Conservation (phyloP, 2,113 vertebrate genomes). For the Abramis brama region DNA sequence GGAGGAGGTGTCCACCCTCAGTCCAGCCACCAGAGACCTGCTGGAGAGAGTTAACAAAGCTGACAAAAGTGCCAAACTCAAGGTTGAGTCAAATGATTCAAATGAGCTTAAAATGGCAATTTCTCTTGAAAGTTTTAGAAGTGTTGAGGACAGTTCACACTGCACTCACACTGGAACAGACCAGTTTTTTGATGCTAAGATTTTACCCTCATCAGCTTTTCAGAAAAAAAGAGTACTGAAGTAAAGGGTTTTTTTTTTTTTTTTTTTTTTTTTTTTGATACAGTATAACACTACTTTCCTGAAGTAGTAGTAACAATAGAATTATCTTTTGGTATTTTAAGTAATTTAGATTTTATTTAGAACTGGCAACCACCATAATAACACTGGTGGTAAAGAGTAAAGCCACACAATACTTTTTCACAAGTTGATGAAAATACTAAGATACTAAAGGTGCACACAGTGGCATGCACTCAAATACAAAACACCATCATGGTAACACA, state of each 20-base stretch:
- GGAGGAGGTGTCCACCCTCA: slow-evolving; percentile 69
- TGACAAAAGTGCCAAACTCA: slow-evolving; percentile 84
- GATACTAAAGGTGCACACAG: too few species aligned
- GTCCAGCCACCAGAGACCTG: slow-evolving; percentile 80
- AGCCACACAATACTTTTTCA: too few species aligned
- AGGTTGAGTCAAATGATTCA: slow-evolving; percentile 72
- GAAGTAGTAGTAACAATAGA: background rate
- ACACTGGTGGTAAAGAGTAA: too few species aligned
- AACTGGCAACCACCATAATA: too few species aligned
- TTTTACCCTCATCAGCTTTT: background rate
- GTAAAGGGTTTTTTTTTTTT: too few species aligned
- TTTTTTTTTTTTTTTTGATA: too few species aligned
- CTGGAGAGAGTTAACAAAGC: slow-evolving; percentile 82
- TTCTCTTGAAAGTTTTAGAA: background rate
- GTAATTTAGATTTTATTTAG: background rate
- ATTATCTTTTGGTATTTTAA: background rate
- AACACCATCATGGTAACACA: too few species aligned
- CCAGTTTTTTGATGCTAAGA: background rate
- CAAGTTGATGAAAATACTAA: too few species aligned
- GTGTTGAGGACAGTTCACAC: too few species aligned
- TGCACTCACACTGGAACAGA: too few species aligned
- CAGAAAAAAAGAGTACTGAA: too few species aligned
- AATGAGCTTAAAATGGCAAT: background rate
- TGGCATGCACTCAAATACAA: too few species aligned
- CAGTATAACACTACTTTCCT: background rate